Evolutionary conservation across 1,140 invertebrate species (phyloP), one percentile per base, ranked within the genome.

Genomic region (Dendrolimus punctatus): DNA sequence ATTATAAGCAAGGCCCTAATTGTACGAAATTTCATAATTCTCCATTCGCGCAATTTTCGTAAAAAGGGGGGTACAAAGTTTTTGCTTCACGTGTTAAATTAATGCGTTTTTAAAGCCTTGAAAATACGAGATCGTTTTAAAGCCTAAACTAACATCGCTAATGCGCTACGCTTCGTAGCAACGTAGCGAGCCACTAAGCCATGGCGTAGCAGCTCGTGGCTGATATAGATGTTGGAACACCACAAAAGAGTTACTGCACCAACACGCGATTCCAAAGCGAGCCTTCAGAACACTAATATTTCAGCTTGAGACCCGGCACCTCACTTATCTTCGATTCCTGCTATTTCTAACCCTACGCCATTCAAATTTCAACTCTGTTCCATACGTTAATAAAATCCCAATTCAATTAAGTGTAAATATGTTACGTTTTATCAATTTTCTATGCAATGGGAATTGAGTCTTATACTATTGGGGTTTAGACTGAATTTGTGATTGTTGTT

Each of bases 281-380:
- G 73, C 66, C 71, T 65, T 70, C 68, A 68, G 65, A 74, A 76
- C 74, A 76, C 74, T 76, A 79, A 79, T 79, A 79, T 81, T 74
- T 79, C 70, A 78, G 42, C 56, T 62, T 64, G 65, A 71, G 51
- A 60, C 54, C 57, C 60, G 58, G 49, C 65, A 69, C 68, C 62
- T 69, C 69, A 73, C 71, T 78, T 78, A 78, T 73, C 67, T 74
- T 74, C 71, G 68, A 76, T 73, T 66, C 66, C 62, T 65, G 56
- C 58, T 64, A 60, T 60, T 57, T 46, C 40, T 6, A 42, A 49
- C 40, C 8, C 49, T 38, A 23, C 37, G 23, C 39, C 42, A 60
- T 52, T 55, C 48, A 36, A 76, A 65, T 55, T 47, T 59, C 46
- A 53, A 60, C 64, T 46, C 44, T 62, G 41, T 37, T 40, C 6